A percentile compares a stretch with the other conserved stretches of the same genome.
Conservation (phyloP, 2,113 vertebrate species). For the Malurus melanocephalus region DNA sequence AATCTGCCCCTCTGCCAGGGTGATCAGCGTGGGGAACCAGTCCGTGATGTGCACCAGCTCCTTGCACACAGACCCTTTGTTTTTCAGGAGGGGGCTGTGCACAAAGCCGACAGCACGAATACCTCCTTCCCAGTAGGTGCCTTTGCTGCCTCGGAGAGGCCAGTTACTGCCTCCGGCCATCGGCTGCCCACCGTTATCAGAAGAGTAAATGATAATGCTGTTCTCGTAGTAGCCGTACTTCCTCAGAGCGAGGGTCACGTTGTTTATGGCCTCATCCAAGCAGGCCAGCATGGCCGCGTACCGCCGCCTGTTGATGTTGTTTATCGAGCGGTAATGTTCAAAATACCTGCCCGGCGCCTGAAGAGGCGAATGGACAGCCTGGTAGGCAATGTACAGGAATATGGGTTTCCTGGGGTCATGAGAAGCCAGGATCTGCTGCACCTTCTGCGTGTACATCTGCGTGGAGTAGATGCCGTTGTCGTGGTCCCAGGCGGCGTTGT, state of each 20-base stretch:
- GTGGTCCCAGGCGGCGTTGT: conserved; percentile 91
- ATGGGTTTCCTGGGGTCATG: conserved; percentile 84
- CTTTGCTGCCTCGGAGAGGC: conserved; percentile 94
- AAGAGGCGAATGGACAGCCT: conserved; percentile 92
- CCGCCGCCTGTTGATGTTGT: conserved; percentile 86
- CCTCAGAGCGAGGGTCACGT: conserved; percentile 87
- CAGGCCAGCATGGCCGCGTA: conserved; percentile 96
- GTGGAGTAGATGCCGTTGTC: conserved; percentile 91
- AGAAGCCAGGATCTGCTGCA: conserved; percentile 83
- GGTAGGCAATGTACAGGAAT: conserved; percentile 92
- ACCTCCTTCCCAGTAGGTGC: conserved; percentile 95
- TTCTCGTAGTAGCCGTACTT: conserved; percentile 90
- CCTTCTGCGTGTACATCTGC: conserved; percentile 91
- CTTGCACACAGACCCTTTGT: conserved; percentile 85
- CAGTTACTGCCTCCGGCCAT: conserved; percentile 92
- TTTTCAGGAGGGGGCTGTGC: conserved; percentile 89
- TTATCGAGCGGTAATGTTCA: conserved; percentile 87
- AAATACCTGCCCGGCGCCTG: conserved; percentile 91
- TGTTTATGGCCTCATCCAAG: conserved; percentile 90
- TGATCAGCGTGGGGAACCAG: conserved; percentile 95
- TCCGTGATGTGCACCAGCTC: conserved; percentile 95
- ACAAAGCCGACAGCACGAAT: conserved; percentile 94
- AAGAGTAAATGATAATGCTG: conserved; percentile 91
- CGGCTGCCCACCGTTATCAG: conserved; percentile 94
- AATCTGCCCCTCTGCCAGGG: conserved; percentile 85